phyloP scores from a whole-genome alignment of 2,113 vertebrate species.

The Cebidichthys violaceus region DNA sequence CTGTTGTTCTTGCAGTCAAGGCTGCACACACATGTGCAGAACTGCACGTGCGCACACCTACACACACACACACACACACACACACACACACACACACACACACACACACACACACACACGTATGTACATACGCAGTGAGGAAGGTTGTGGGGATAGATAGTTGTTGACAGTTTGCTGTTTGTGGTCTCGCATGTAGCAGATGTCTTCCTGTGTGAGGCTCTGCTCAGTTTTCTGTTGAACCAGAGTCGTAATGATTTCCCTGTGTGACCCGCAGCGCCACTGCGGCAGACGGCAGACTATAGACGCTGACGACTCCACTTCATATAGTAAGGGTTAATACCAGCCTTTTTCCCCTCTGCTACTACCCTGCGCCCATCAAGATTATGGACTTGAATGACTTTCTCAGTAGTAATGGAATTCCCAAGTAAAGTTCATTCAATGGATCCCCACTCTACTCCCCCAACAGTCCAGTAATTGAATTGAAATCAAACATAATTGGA shows the following conservation, averaged over 20 bases:
- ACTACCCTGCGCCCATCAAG: conserved; percentile 44
- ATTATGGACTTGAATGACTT: conserved; percentile 69
- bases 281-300: conserved; percentile 27
- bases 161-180: conserved; percentile 80
- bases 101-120: background rate
- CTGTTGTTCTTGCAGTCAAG: conserved; percentile 56
- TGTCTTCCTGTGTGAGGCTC: conserved; percentile 78
- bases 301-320: conserved; percentile 51
- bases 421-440: conserved; percentile 77
- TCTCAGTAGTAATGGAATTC: conserved; percentile 76
- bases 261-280: conserved; percentile 50
- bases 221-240: conserved; percentile 63
- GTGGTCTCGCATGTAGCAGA: conserved; percentile 72
- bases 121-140: background rate
- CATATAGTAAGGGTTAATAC: conserved; percentile 50
- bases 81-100: background rate
- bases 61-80: too few species aligned
- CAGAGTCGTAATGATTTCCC: conserved; percentile 53
- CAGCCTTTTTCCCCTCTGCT: conserved; percentile 30
- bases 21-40: background rate
- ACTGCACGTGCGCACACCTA: background rate
- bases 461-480: conserved; percentile 76
- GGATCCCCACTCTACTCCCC: conserved; percentile 70
- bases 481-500: conserved; percentile 81
- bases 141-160: conserved; percentile 53